phyloP scores from a whole-genome alignment of 1,140 invertebrate genomes.

The Diuraphis noxia region DNA sequence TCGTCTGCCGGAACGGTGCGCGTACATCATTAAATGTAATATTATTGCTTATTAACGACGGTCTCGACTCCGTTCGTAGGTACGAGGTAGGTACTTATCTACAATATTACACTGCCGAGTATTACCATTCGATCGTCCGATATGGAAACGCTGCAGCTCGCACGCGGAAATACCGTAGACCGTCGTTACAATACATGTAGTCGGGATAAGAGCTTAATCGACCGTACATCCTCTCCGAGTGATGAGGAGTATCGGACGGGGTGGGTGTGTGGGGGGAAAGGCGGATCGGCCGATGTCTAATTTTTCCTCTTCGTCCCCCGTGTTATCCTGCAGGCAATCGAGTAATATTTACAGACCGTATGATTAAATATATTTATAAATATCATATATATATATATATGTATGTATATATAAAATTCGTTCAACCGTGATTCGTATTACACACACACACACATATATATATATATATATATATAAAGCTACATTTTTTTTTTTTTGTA shows the following conservation, averaged over 20 bases:
- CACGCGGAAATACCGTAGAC: slow-evolving; percentile 22
- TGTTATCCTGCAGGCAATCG: slow-evolving; percentile 45
- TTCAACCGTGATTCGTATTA: slow-evolving; percentile 31
- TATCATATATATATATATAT: slow-evolving; percentile 23
- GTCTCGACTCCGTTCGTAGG: background rate
- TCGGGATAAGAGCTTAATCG: slow-evolving; percentile 44
- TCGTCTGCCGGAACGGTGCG: background rate
- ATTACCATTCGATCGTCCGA: slow-evolving; percentile 16
- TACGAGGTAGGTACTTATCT: too few relatives aligned
- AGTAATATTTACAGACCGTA: slow-evolving; percentile 51
- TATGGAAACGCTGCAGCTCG: background rate
- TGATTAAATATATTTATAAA: slow-evolving; percentile 42
- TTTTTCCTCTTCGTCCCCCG: slow-evolving; percentile 45
- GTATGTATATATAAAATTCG: background rate
- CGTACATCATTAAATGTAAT: background rate
- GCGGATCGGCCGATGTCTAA: slow-evolving; percentile 44
- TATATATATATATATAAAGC: background rate
- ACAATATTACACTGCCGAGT: background rate
- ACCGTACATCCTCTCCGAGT: slow-evolving; percentile 43
- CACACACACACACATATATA: background rate
- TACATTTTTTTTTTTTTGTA: slow-evolving; percentile 20
- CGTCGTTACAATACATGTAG: background rate
- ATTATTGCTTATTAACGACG: background rate
- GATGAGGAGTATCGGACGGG: background rate
- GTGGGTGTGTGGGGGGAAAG: background rate